Conservation (phyloP, 2,113 vertebrate species). For the Toxotes jaculatrix region DNA sequence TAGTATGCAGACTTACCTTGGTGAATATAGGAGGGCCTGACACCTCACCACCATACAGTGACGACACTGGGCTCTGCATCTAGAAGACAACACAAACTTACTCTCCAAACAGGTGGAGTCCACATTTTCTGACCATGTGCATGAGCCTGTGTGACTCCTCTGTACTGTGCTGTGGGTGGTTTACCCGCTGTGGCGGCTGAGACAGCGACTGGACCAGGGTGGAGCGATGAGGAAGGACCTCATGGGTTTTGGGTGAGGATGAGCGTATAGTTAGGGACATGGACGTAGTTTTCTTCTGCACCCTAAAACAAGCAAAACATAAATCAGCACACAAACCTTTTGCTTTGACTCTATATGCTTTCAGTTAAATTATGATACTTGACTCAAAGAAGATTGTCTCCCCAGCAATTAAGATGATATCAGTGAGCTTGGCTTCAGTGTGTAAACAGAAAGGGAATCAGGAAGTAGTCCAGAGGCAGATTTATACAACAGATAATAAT, state of each 20-base stretch:
- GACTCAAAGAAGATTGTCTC: constrained; percentile 49
- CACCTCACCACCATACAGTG: constrained; percentile 82
- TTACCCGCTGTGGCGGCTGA: constrained; percentile 82
- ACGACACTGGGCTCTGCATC: constrained; percentile 91
- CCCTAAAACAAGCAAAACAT: constrained; percentile 78
- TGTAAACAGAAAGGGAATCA: constrained; percentile 65
- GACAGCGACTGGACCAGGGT: constrained; percentile 93
- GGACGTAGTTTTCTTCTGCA: constrained; percentile 95
- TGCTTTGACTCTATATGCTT: background rate
- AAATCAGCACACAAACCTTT: constrained; percentile 13
- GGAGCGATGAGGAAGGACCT: constrained; percentile 86
- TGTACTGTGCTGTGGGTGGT: constrained; percentile 3
- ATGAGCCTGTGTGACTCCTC: background rate
- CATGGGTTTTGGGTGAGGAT: constrained; percentile 88
- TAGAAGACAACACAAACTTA: constrained; percentile 67
- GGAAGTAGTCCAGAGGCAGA: constrained; percentile 48
- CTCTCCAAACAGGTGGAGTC: background rate
- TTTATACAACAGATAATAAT: constrained; percentile 61
- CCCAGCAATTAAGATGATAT: constrained; percentile 65
- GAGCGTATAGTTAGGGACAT: constrained; percentile 96
- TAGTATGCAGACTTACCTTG: constrained; percentile 84
- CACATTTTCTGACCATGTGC: background rate
- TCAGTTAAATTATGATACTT: constrained; percentile 44
- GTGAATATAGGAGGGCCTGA: constrained; percentile 89
- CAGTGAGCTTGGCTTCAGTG: constrained; percentile 51